phyloP scores from a whole-genome alignment of 2,797 vertebrate genomes.

The Sebastes reedi region DNA sequence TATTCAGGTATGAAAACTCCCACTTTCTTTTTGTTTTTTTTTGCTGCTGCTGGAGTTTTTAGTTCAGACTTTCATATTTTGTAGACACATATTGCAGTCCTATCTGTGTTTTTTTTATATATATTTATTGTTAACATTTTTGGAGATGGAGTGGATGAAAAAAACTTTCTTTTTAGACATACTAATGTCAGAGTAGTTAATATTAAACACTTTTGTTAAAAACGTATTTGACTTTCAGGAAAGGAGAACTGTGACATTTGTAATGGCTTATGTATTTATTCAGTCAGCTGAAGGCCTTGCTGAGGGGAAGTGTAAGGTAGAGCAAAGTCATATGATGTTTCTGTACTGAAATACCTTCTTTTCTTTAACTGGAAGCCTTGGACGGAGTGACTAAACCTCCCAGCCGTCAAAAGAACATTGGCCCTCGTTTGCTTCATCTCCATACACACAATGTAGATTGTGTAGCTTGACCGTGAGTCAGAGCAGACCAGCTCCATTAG shows the following conservation, averaged over 20 bases:
- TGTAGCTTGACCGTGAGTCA: not conserved
- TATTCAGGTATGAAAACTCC: not conserved
- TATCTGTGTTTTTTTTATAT: not conserved
- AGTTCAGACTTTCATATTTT: not conserved
- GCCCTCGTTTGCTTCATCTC: not conserved
- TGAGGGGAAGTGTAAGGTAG: not conserved
- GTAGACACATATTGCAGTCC: not conserved
- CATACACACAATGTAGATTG: not conserved
- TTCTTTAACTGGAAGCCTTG: not conserved
- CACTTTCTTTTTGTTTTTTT: not conserved
- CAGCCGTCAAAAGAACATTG: not conserved
- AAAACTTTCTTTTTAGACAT: not conserved
- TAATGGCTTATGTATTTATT: not conserved
- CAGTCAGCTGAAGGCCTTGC: not conserved
- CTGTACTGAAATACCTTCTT: not conserved
- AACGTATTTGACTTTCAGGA: not conserved
- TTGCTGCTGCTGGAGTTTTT: not conserved
- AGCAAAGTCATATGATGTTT: not conserved
- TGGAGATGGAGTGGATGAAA: not conserved
- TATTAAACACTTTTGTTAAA: not conserved
- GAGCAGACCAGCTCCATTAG: not conserved
- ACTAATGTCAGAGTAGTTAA: not conserved
- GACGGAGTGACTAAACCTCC: not conserved
- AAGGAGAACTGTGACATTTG: not conserved
- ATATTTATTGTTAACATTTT: not conserved